Evolutionary conservation across 1,140 invertebrate species (phyloP).

Genomic region (Papilio xuthus): DNA sequence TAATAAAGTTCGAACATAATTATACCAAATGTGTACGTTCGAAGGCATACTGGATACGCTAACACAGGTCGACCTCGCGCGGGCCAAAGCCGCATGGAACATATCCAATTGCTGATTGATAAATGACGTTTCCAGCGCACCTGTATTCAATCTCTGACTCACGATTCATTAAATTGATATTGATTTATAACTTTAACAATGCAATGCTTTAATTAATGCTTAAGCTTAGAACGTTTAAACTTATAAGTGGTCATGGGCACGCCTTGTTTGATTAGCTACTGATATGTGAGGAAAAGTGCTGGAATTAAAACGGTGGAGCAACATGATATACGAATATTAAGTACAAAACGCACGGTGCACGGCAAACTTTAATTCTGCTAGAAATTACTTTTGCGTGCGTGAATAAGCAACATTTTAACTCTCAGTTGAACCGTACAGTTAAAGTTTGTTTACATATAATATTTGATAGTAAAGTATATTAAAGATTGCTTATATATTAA

Average conservation of each 20-base stretch:
- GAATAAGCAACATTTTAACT: too few relatives aligned
- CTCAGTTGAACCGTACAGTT: too few relatives aligned
- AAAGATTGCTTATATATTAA: too few relatives aligned
- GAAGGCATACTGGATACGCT: constrained; percentile 65
- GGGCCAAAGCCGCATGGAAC: constrained; percentile 55
- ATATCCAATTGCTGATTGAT: constrained; percentile 68
- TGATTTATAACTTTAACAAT: constrained; percentile 28
- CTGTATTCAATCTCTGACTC: constrained; percentile 21
- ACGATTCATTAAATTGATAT: constrained; percentile 17
- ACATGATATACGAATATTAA: neutral
- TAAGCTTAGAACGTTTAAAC: neutral
- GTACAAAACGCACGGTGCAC: too few relatives aligned
- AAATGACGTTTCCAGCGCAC: constrained; percentile 44
- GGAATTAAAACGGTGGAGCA: neutral
- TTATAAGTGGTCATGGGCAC: neutral
- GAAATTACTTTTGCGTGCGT: too few relatives aligned
- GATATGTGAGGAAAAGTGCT: neutral
- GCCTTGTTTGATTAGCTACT: neutral
- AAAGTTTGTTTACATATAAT: too few relatives aligned
- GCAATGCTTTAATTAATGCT: neutral
- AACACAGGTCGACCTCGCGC: constrained; percentile 67
- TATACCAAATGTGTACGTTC: constrained; percentile 72
- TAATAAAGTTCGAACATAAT: constrained; percentile 72
- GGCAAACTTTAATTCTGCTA: too few relatives aligned
- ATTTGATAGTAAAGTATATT: too few relatives aligned